These are phyloP conservation scores for Synergus laeviventris DNA, from an alignment of 2,888 invertebrate species.

Conservation along the genomic window DNA sequence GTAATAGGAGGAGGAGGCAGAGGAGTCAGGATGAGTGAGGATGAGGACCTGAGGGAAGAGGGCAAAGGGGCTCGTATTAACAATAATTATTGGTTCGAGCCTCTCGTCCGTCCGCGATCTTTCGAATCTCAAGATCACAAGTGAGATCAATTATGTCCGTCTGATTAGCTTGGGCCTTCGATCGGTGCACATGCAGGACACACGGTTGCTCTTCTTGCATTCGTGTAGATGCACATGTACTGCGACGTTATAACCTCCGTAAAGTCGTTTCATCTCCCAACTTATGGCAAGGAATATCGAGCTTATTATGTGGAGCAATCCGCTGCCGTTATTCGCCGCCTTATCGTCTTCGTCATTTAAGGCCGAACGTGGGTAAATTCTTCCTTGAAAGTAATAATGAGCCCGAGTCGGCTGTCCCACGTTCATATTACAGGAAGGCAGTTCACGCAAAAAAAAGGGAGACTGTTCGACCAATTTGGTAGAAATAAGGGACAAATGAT, in stretches of 20 bases:
- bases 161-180: conserved; percentile 72
- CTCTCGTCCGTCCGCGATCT: conserved; percentile 72
- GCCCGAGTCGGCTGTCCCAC: conserved; percentile 21
- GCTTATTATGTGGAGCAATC: conserved; percentile 62
- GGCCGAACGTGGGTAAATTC: conserved; percentile 58
- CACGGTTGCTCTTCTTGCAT: conserved; percentile 42
- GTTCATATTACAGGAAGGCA: conserved; percentile 48
- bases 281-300: conserved; percentile 42
- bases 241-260: conserved; percentile 1
- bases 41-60: conserved; percentile 47
- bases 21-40: conserved; percentile 42
- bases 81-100: conserved; percentile 76
- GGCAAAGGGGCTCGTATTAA: conserved; percentile 68
- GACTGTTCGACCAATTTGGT: not conserved
- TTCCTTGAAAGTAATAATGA: conserved; percentile 58
- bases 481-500: not conserved
- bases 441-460: not conserved
- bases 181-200: conserved; percentile 60
- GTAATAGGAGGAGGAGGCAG: conserved; percentile 3
- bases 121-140: conserved; percentile 75
- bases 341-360: conserved; percentile 45
- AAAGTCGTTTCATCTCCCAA: conserved; percentile 36
- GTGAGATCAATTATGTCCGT: conserved; percentile 75
- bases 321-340: conserved; percentile 39
- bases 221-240: conserved; percentile 19